A percentile compares a stretch with the other conserved stretches of the same genome.
These are phyloP conservation scores for Furnarius figulus DNA, from an alignment of 2,113 vertebrate genomes.

Conservation along the genomic window DNA sequence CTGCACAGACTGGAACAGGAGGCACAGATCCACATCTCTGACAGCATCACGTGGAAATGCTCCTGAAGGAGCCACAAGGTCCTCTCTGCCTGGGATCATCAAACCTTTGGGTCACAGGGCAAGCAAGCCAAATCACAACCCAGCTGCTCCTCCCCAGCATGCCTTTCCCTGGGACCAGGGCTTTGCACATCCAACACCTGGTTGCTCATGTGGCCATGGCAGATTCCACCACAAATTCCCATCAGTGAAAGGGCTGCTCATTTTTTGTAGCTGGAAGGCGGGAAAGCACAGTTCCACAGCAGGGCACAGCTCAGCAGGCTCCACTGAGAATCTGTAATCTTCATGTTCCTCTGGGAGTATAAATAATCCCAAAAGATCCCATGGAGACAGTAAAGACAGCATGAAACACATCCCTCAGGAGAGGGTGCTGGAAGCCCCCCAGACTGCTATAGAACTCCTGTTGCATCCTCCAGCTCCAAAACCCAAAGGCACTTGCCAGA, in stretches of 20 bases:
- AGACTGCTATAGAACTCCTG: neutral
- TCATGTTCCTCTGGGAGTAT: neutral
- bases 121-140: neutral
- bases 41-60: neutral
- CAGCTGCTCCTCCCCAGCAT: neutral
- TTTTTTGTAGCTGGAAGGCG: neutral
- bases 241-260: neutral
- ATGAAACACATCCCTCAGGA: neutral
- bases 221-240: neutral
- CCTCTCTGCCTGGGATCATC: neutral
- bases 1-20: neutral
- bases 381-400: neutral
- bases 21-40: neutral
- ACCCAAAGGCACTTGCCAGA: neutral
- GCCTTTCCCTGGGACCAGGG: neutral
- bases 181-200: neutral
- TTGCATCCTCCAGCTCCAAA: neutral
- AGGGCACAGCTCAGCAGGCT: neutral
- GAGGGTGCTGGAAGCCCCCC: neutral
- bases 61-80: neutral
- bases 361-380: neutral
- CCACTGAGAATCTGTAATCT: neutral
- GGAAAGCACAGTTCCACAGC: fast-evolving
- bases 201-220: fast-evolving
- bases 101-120: fast-evolving